phyloP scores from a whole-genome alignment of 2,797 vertebrate genomes.

The Argyrosomus regius region DNA sequence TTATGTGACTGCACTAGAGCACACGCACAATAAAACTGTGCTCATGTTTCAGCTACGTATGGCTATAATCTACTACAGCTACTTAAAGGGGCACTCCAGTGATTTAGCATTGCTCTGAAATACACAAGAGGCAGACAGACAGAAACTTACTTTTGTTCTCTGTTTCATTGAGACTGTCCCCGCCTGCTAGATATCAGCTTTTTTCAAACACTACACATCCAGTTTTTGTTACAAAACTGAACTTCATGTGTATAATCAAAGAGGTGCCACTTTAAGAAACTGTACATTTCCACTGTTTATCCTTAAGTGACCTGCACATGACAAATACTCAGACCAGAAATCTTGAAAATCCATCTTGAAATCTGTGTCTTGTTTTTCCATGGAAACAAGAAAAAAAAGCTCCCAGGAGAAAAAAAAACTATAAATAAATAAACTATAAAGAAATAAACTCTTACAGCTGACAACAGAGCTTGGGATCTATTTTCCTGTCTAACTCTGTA shows the following conservation, averaged over 20 bases:
- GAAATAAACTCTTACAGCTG: background rate
- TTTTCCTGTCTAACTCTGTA: constrained; percentile 4
- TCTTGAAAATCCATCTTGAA: background rate
- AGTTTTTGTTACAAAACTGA: background rate
- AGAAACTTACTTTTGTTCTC: too few relatives aligned
- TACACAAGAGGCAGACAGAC: background rate
- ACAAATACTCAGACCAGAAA: background rate
- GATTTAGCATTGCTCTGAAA: background rate
- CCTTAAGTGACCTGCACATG: background rate
- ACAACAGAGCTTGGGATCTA: background rate
- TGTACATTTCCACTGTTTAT: background rate
- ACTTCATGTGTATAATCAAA: background rate
- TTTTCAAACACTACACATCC: too few relatives aligned
- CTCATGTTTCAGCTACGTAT: constrained; percentile 12
- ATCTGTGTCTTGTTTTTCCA: constrained; percentile 13
- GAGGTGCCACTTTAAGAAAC: constrained; percentile 2
- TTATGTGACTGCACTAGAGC: background rate
- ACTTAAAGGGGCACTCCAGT: background rate
- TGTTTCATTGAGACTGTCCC: too few relatives aligned
- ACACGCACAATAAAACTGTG: background rate
- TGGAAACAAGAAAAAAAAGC: background rate
- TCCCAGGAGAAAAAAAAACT: constrained; percentile 3
- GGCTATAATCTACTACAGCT: background rate
- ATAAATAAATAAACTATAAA: background rate
- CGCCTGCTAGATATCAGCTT: too few relatives aligned